Evolutionary conservation across 2,113 vertebrate species (phyloP).

Genomic region (Calidris pygmaea): DNA sequence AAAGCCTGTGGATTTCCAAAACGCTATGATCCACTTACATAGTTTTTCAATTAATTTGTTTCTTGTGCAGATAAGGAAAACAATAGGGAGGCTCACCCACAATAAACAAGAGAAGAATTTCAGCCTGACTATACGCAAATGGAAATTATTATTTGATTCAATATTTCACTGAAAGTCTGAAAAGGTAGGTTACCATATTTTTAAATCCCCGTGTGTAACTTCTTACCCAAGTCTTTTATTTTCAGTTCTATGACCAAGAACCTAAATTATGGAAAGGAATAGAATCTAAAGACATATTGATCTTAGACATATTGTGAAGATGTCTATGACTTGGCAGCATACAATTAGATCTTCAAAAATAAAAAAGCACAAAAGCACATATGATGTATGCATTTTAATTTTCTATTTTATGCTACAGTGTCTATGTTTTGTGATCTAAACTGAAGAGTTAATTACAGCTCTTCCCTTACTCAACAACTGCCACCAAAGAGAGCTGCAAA

Average conservation of each 20-base stretch:
- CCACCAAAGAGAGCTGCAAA: background rate
- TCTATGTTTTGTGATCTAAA: background rate
- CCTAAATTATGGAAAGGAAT: background rate
- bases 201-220: background rate
- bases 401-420: background rate
- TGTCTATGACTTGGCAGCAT: background rate
- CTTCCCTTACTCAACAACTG: background rate
- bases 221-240: background rate
- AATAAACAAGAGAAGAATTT: background rate
- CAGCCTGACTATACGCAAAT: background rate
- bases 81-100: background rate
- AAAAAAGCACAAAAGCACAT: background rate
- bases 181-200: background rate
- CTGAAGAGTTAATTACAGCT: conserved; percentile 16
- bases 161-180: background rate
- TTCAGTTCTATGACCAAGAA: background rate
- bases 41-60: background rate
- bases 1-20: background rate
- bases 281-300: background rate
- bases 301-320: background rate
- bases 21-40: background rate
- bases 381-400: background rate
- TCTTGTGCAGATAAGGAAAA: background rate
- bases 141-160: background rate
- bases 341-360: conserved; percentile 43